These are phyloP conservation scores for Sterrhoptilus dennistouni DNA, from an alignment of 2,113 vertebrate species.

Conservation along the genomic window DNA sequence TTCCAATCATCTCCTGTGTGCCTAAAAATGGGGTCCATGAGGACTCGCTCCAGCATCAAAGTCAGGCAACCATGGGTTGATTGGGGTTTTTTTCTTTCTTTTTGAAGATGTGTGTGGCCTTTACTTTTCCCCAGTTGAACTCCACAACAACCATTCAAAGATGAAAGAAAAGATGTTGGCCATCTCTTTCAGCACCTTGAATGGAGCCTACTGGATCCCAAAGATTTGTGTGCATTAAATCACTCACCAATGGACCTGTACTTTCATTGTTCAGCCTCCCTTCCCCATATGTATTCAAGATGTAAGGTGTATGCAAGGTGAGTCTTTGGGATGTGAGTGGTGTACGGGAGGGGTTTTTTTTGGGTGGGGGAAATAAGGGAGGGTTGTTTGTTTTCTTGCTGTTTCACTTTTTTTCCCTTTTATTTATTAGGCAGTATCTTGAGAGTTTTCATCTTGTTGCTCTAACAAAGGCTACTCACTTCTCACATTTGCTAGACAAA, in stretches of 20 bases:
- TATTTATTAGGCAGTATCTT: not conserved
- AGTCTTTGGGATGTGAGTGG: not conserved
- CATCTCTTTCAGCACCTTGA: not conserved
- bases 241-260: fast-evolving
- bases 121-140: not conserved
- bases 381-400: fast-evolving
- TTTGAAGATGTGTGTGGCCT: not conserved
- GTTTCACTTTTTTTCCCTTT: fast-evolving
- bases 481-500: not conserved
- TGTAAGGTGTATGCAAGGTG: not conserved
- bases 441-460: not conserved
- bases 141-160: not conserved
- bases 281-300: not conserved
- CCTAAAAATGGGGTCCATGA: not conserved
- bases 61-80: not conserved
- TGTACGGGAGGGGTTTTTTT: not conserved
- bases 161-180: fast-evolving
- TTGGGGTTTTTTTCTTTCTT: too few relatives aligned
- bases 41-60: not conserved
- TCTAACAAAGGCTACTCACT: not conserved
- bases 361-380: fast-evolving
- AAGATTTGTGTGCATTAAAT: not conserved
- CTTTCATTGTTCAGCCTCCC: not conserved
- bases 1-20: fast-evolving
- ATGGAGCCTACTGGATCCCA: fast-evolving